phyloP scores from a whole-genome alignment of 2,113 vertebrate genomes.

The Meriones unguiculatus region DNA sequence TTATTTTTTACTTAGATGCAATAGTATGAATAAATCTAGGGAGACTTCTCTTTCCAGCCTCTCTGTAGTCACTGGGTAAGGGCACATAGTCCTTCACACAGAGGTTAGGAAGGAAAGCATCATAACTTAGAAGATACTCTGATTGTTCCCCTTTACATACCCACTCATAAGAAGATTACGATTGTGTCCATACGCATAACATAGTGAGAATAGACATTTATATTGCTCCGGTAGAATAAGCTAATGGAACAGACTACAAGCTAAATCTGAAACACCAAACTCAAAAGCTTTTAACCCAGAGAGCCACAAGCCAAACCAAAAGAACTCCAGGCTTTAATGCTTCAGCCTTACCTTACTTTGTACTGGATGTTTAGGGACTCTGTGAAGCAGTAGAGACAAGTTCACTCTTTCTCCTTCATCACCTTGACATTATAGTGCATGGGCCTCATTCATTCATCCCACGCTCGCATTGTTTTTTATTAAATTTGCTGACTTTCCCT shows the following conservation, averaged over 20 bases:
- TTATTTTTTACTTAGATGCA: constrained; percentile 50
- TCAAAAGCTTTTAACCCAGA: constrained; percentile 30
- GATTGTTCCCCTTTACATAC: constrained; percentile 11
- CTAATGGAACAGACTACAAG: constrained; percentile 3
- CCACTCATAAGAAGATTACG: constrained; percentile 39
- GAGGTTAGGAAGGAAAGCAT: constrained; percentile 53
- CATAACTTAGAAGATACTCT: constrained; percentile 46
- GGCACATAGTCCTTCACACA: constrained; percentile 49
- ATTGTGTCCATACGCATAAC: constrained; percentile 45
- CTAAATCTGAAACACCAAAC: constrained; percentile 53
- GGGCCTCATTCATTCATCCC: background rate
- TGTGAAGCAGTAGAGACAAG: background rate
- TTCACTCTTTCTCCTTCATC: background rate
- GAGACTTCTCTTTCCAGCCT: constrained; percentile 50
- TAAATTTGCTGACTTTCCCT: background rate
- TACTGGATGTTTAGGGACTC: background rate
- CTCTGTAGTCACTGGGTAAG: constrained; percentile 47
- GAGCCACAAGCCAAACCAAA: background rate
- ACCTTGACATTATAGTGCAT: background rate
- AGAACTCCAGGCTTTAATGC: background rate
- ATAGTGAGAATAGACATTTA: constrained; percentile 51
- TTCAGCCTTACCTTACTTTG: background rate
- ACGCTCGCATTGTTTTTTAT: background rate
- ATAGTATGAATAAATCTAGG: constrained; percentile 30
- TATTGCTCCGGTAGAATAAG: constrained; percentile 40